Base-by-base conservation (phyloP, 2,888 invertebrate genomes). In the Eupeodes latifasciatus region DNA sequence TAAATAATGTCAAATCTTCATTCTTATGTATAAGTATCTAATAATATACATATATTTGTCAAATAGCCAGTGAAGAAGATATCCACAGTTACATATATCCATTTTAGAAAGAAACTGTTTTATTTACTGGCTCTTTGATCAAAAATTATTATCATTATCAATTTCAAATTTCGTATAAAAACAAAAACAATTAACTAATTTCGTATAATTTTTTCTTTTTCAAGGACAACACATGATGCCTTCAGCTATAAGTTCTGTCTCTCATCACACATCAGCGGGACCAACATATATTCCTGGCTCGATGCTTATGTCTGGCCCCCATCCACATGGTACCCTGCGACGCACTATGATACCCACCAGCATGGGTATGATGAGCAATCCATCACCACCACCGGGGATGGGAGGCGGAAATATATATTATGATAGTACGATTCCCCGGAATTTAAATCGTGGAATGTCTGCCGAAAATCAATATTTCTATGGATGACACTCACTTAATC, bases 401-500 rank as follows among this genome's bases (percentile, higher is more conserved):
- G 82, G 85, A 44, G 90, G 90, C 12, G 90, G 90, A 5, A 91
- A 91, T 34, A 90, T 93, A 34, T 93, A 93, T 85, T 93, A 93
- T 78, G 93, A 93, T 81, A 91, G 92, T 87, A 92, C 93, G 5
- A 91, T 93, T 88, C 93, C 93, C 19, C 90, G 93, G 9, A 91
- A 91, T 81, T 79, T 92, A 44, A 91, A 90, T 55, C 91, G 92
- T 2, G 93, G 92, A 49, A 80, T 92, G 90, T 91, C 92, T n/a
- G 89, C 91, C 49, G 92, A 92, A 82, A 91, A 90, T 1, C 93
- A 93, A 89, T 93, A 93, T 75, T 93, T 92, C 89, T 93, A 93
- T 80, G 93, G 93, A 92, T 93, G 93, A 93, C 93, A 93, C 90
- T 92, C 93, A 89, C 91, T 93, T 5, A 93, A 91, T 89, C 92